Percentiles rank a stretch among this genome's conserved stretches.
Evolutionary conservation across 2,113 vertebrate species (phyloP).

Genomic region (Chaetops frenatus): DNA sequence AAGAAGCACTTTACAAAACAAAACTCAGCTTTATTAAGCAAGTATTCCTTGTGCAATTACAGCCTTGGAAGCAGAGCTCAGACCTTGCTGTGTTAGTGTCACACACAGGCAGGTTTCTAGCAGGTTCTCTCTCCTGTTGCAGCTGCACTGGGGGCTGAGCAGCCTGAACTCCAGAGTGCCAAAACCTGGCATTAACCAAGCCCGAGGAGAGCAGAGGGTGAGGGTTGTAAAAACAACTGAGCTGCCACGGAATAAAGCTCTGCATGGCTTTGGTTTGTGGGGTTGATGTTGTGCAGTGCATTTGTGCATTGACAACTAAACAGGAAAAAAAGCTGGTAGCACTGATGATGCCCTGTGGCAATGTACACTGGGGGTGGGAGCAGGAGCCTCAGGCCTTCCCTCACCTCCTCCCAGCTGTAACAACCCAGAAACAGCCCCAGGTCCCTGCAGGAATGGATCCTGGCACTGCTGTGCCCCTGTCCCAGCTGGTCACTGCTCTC

Average conservation of each 20-base stretch:
- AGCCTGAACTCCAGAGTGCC: not conserved
- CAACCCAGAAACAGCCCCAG: not conserved
- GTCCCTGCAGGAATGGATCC: not conserved
- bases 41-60: conserved; percentile 40
- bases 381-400: conserved; percentile 9
- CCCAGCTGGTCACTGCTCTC: not conserved
- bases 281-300: not conserved
- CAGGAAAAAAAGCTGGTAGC: not conserved
- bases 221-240: not conserved
- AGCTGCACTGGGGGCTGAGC: not conserved
- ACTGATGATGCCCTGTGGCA: not conserved
- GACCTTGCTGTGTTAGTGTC: not conserved
- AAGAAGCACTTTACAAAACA: conserved; percentile 50
- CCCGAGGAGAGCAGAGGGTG: not conserved
- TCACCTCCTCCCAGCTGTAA: not conserved
- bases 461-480: not conserved
- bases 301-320: not conserved
- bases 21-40: conserved; percentile 66
- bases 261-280: not conserved
- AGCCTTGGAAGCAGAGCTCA: conserved; percentile 24
- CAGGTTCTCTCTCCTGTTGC: not conserved
- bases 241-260: not conserved
- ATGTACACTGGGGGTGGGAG: not conserved
- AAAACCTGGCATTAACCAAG: not conserved
- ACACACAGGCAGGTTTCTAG: not conserved